Evolutionary conservation across 1,140 invertebrate genomes (phyloP).

Genomic region (Trichomalopsis sarcophagae): DNA sequence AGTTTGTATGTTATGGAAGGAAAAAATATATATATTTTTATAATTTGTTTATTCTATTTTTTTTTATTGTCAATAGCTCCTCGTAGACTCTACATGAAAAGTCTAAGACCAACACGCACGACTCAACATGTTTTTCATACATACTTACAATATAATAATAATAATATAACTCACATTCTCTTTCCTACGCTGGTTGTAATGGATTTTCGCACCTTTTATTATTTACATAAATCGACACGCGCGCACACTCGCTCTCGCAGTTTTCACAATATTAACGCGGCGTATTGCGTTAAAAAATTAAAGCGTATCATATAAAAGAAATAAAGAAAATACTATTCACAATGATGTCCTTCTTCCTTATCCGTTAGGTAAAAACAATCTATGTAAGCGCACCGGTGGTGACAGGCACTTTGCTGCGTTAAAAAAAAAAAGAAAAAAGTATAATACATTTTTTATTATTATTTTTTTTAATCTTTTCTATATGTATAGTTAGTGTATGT

Average conservation of each 20-base stretch:
- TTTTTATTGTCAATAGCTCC: slow-evolving; percentile 64
- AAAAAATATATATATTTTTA: slow-evolving; percentile 47
- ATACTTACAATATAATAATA: slow-evolving; percentile 21
- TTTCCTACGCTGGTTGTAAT: slow-evolving; percentile 39
- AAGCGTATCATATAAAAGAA: slow-evolving; percentile 63
- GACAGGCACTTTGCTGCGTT: slow-evolving; percentile 47
- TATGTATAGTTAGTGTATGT: slow-evolving; percentile 19
- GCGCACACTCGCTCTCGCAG: slow-evolving; percentile 46
- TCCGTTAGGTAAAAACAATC: slow-evolving; percentile 56
- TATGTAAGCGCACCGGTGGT: slow-evolving; percentile 55
- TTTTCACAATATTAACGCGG: slow-evolving; percentile 55
- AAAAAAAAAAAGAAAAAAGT: slow-evolving; percentile 42
- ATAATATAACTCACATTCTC: slow-evolving; percentile 46
- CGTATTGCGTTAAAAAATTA: slow-evolving; percentile 59
- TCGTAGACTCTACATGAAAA: slow-evolving; percentile 39
- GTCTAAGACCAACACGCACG: slow-evolving; percentile 38
- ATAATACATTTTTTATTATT: slow-evolving; percentile 34
- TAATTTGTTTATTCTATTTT: slow-evolving; percentile 10
- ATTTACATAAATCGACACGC: slow-evolving; percentile 59
- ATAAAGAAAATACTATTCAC: slow-evolving; percentile 65
- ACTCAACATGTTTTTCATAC: slow-evolving; percentile 39
- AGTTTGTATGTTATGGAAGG: slow-evolving; percentile 41
- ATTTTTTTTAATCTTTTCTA: slow-evolving; percentile 21
- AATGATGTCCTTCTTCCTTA: slow-evolving; percentile 54
- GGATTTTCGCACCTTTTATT: slow-evolving; percentile 25